Conservation (phyloP, 2,113 vertebrate species). For the Scopus umbretta region DNA sequence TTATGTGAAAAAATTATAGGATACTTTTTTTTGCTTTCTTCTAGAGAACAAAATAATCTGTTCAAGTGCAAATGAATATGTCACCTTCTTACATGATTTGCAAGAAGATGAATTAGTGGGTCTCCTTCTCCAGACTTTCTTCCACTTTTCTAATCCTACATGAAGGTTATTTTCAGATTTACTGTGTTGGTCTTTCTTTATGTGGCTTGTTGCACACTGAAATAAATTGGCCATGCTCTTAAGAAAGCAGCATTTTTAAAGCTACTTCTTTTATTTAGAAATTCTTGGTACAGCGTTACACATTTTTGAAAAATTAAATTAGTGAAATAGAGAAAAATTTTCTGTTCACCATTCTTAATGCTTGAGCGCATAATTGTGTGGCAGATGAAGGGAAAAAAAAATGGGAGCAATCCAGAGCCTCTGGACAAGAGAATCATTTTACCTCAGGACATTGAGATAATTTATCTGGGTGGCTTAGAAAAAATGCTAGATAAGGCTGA, state of each 20-base stretch:
- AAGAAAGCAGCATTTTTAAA: background rate
- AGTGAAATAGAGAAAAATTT: background rate
- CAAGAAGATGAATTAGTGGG: background rate
- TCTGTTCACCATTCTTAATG: background rate
- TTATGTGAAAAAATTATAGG: background rate
- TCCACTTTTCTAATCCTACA: background rate
- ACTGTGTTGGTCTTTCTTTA: background rate
- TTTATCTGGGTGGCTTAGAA: conserved; percentile 17
- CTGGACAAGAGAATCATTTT: background rate
- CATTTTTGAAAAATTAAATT: background rate
- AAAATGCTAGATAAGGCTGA: conserved; percentile 41
- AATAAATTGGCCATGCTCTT: background rate
- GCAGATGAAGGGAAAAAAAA: background rate
- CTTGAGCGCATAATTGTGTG: background rate
- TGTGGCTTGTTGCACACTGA: background rate
- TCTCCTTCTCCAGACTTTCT: background rate
- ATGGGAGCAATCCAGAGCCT: background rate
- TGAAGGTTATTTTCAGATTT: background rate
- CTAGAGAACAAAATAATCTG: background rate
- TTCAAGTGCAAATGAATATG: background rate
- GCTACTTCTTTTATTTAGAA: background rate
- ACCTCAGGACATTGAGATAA: conserved; percentile 13
- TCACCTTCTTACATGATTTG: background rate
- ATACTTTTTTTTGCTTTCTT: background rate
- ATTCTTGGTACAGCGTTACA: background rate